These are phyloP conservation scores for Drosophila lutescens DNA, from an alignment of 2,888 invertebrate species.

Conservation along the genomic window DNA sequence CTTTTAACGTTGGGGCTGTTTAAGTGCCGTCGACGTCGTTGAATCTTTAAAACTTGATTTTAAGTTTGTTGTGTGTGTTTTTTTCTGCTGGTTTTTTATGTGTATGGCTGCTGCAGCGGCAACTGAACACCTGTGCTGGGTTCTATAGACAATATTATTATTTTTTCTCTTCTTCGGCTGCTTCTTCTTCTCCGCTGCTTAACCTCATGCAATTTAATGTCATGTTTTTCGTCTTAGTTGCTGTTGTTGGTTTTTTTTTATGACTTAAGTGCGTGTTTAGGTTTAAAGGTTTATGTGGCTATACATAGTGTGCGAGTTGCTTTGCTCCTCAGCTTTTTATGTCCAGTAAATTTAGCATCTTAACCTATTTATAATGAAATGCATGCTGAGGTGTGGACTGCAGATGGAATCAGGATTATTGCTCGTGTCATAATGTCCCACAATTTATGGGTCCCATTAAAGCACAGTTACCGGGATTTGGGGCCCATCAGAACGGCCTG, in stretches of 20 bases:
- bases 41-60: slow-evolving; percentile 80
- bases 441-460: slow-evolving; percentile 67
- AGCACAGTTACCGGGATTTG: slow-evolving; percentile 65
- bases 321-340: slow-evolving; percentile 46
- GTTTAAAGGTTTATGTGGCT: slow-evolving; percentile 76
- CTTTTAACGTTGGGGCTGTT: slow-evolving; percentile 44
- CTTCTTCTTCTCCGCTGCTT: slow-evolving; percentile 45
- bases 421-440: slow-evolving; percentile 56
- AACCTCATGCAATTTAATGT: slow-evolving; percentile 80
- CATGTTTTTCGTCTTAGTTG: slow-evolving; percentile 78
- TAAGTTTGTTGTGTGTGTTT: slow-evolving; percentile 61
- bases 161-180: slow-evolving; percentile 33
- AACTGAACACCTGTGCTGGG: slow-evolving; percentile 80
- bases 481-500: slow-evolving; percentile 53
- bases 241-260: slow-evolving; percentile 62
- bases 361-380: slow-evolving; percentile 81
- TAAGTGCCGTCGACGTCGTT: slow-evolving; percentile 66
- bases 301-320: slow-evolving; percentile 16
- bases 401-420: slow-evolving; percentile 45
- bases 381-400: slow-evolving; percentile 42
- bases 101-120: slow-evolving; percentile 62
- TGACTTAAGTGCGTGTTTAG: slow-evolving; percentile 80
- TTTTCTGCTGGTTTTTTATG: slow-evolving; percentile 57
- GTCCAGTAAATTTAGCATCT: slow-evolving; percentile 72
- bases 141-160: slow-evolving; percentile 57